phyloP scores from a whole-genome alignment of 2,113 vertebrate genomes.

The Nothobranchius furzeri region DNA sequence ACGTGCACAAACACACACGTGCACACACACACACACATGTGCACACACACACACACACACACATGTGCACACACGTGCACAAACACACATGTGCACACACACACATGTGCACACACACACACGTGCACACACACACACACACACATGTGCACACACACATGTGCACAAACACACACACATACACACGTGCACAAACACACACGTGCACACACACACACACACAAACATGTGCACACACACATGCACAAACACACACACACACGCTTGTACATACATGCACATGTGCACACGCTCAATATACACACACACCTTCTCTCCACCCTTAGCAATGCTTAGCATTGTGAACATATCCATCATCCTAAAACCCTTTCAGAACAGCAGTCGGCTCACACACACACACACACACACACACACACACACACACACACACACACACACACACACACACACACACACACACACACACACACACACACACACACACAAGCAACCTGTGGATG shows the following conservation, averaged over 20 bases:
- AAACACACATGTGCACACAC: too few relatives aligned
- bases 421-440: conserved; percentile 55
- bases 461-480: conserved; percentile 45
- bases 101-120: too few relatives aligned
- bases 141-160: not conserved
- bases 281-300: not conserved
- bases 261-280: not conserved
- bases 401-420: conserved; percentile 55
- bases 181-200: too few relatives aligned
- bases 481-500: conserved; percentile 62
- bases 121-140: too few relatives aligned
- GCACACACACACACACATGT: too few relatives aligned
- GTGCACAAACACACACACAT: not conserved
- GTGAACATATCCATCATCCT: conserved; percentile 71
- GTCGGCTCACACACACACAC: conserved; percentile 54
- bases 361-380: conserved; percentile 76
- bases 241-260: too few relatives aligned
- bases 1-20: too few relatives aligned
- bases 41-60: too few relatives aligned
- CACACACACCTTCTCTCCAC: not conserved
- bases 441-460: conserved; percentile 55
- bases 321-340: conserved; percentile 55
- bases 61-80: too few relatives aligned
- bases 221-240: too few relatives aligned
- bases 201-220: too few relatives aligned